Percentiles rank a stretch among this genome's conserved stretches.
Evolutionary conservation across 2,888 invertebrate species (phyloP).

Genomic region (Brenthis hecate): DNA sequence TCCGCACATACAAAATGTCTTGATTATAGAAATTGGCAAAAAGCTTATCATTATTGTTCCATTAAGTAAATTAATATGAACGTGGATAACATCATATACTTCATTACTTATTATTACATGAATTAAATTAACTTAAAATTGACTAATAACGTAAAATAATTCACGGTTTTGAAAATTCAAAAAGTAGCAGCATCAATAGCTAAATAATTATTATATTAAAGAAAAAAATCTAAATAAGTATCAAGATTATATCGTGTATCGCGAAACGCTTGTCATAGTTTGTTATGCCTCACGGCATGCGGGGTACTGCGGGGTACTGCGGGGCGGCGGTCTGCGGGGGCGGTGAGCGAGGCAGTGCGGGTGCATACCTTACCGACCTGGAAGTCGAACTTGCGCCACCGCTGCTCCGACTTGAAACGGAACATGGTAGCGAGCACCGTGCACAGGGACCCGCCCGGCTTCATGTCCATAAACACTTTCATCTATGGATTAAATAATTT

Average conservation of each 20-base stretch:
- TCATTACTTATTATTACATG: no score
- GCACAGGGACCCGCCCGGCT: slow-evolving; percentile 95
- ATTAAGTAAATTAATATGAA: background rate
- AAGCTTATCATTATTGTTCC: background rate
- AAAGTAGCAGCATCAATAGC: no score
- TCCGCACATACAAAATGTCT: background rate
- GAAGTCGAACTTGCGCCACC: slow-evolving; percentile 97
- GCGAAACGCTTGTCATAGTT: slow-evolving; percentile 51
- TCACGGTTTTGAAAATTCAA: no score
- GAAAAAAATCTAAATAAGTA: no score
- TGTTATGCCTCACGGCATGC: slow-evolving; percentile 56
- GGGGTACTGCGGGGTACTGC: slow-evolving; percentile 48
- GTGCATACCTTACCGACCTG: slow-evolving; percentile 90
- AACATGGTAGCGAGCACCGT: slow-evolving; percentile 96
- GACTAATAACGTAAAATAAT: no score
- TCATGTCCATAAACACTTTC: slow-evolving; percentile 97
- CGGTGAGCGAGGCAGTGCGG: slow-evolving; percentile 63
- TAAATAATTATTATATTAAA: no score
- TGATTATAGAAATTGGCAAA: background rate
- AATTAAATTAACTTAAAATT: no score
- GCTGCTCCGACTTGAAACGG: slow-evolving; percentile 97
- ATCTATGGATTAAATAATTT: slow-evolving; percentile 82
- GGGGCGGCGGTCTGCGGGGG: slow-evolving; percentile 51
- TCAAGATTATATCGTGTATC: slow-evolving; percentile 6
- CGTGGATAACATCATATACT: no score